Evolutionary conservation across 1,140 invertebrate species (phyloP).

Genomic region (Drosophila varians): DNA sequence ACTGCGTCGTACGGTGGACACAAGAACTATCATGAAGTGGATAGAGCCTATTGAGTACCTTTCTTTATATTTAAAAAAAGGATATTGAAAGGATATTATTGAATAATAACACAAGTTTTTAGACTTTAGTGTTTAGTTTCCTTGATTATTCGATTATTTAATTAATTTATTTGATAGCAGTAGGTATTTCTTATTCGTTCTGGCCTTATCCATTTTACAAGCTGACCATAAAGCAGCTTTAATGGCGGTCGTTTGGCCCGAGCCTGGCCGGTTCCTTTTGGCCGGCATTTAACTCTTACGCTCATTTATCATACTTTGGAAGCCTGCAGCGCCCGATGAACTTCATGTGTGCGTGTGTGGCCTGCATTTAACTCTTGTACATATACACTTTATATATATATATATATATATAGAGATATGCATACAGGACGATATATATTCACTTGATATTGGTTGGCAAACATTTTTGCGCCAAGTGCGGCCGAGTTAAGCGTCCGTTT

Average conservation of each 20-base stretch:
- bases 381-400: neutral
- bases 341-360: slow-evolving; percentile 28
- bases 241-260: slow-evolving; percentile 66
- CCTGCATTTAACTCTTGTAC: slow-evolving; percentile 47
- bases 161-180: neutral
- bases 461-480: slow-evolving; percentile 65
- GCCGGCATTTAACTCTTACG: slow-evolving; percentile 72
- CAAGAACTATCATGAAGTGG: slow-evolving; percentile 9
- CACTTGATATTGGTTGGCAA: slow-evolving; percentile 47
- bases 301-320: slow-evolving; percentile 78
- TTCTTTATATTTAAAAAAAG: neutral
- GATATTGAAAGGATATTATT: too few species aligned
- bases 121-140: too few species aligned
- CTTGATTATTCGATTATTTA: neutral
- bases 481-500: slow-evolving; percentile 60
- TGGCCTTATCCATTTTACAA: slow-evolving; percentile 10
- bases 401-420: neutral
- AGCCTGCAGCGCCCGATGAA: slow-evolving; percentile 62
- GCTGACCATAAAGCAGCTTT: slow-evolving; percentile 74
- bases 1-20: neutral
- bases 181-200: slow-evolving; percentile 9
- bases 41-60: neutral
- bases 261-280: slow-evolving; percentile 35
- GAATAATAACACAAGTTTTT: too few species aligned
- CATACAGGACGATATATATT: neutral